Evolutionary conservation across 2,797 vertebrate species (phyloP).

Genomic region (Phataginus tricuspis): DNA sequence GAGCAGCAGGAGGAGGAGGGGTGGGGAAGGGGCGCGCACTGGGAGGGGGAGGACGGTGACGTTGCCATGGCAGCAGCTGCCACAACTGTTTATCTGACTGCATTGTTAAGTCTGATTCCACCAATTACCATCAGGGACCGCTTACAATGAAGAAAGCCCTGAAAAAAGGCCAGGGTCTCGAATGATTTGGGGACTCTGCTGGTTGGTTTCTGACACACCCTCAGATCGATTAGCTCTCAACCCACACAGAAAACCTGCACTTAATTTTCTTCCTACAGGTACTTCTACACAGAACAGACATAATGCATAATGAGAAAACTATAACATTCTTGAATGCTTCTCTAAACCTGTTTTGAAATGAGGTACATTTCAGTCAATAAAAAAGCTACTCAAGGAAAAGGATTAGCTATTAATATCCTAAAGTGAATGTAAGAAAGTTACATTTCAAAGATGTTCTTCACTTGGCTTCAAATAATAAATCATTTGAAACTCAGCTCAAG

Average conservation of each 20-base stretch:
- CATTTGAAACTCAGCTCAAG: neutral
- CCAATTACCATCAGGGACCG: conserved; percentile 80
- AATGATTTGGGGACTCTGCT: conserved; percentile 28
- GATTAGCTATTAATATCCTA: neutral
- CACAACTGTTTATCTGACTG: conserved; percentile 93
- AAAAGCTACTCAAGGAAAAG: neutral
- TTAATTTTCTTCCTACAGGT: conserved; percentile 36
- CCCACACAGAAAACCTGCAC: neutral
- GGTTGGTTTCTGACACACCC: conserved; percentile 50
- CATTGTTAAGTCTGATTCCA: conserved; percentile 87
- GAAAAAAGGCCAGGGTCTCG: conserved; percentile 21
- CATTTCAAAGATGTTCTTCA: neutral
- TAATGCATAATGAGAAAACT: neutral
- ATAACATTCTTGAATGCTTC: neutral
- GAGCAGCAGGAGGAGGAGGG: conserved; percentile 82
- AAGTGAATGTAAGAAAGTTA: neutral
- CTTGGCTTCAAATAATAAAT: neutral
- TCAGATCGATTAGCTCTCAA: neutral
- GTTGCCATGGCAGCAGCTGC: conserved; percentile 95
- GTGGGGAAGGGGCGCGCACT: conserved; percentile 76
- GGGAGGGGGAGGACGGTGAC: conserved; percentile 86
- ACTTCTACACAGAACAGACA: conserved; percentile 14
- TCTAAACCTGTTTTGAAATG: neutral
- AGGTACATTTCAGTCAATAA: neutral
- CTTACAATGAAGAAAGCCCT: conserved; percentile 73